Conservation (phyloP, 2,113 vertebrate species). For the Syngnathoides biaculeatus region DNA sequence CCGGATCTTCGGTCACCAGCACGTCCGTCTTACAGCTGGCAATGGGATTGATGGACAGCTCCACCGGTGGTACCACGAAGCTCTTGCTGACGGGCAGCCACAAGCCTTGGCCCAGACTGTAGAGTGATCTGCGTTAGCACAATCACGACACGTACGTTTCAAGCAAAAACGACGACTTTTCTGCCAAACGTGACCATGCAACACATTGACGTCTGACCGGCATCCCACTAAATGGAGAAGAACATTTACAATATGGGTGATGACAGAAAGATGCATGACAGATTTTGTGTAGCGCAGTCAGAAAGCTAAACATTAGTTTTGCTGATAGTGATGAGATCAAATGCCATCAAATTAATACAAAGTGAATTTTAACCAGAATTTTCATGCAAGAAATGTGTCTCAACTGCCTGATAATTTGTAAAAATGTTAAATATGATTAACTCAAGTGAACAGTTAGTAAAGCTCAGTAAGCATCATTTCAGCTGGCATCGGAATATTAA, state of each 20-base stretch:
- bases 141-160: slow-evolving; percentile 25
- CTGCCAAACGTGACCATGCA: not conserved
- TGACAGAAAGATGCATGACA: not conserved
- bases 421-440: no score
- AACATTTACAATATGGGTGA: not conserved
- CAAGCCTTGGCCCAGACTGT: slow-evolving; percentile 93
- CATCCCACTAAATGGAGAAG: not conserved
- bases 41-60: slow-evolving; percentile 95
- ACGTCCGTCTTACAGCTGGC: slow-evolving; percentile 98
- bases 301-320: not conserved
- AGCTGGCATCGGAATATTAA: not conserved
- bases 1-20: slow-evolving; percentile 92
- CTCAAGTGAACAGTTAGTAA: not conserved
- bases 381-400: no score
- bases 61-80: slow-evolving; percentile 94
- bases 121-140: slow-evolving; percentile 85
- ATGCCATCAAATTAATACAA: no score
- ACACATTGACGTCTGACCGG: not conserved
- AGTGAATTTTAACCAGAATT: no score
- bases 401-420: no score
- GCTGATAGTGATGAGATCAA: no score
- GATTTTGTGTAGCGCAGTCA: not conserved
- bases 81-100: slow-evolving; percentile 99
- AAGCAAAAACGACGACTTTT: slow-evolving; percentile 13
- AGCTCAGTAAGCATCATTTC: not conserved